A percentile compares a stretch with the other conserved stretches of the same genome.
Conservation (phyloP, 2,113 vertebrate genomes). For the Pteruthius melanotis region DNA sequence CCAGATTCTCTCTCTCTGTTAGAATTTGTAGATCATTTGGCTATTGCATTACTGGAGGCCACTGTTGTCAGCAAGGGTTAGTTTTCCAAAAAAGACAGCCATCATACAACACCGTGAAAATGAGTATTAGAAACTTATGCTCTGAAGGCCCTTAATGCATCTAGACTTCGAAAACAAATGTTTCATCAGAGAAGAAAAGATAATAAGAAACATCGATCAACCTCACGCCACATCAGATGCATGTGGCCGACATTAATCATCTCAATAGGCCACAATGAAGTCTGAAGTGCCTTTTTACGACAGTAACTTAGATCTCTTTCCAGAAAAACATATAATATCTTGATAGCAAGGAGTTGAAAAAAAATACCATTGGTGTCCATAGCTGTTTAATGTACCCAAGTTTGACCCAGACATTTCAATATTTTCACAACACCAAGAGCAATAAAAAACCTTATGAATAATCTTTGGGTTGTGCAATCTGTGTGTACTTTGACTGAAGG, state of each 20-base stretch:
- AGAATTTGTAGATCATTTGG: constrained; percentile 4
- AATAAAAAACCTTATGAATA: neutral
- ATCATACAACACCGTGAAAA: neutral
- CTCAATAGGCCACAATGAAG: constrained; percentile 32
- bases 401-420: constrained; percentile 50
- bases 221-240: neutral
- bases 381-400: constrained; percentile 16
- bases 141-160: constrained; percentile 9
- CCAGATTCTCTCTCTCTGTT: neutral
- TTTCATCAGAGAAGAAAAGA: constrained; percentile 37
- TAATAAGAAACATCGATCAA: constrained; percentile 23
- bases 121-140: constrained; percentile 9
- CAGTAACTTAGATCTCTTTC: neutral
- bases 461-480: neutral
- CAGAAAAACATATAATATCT: constrained; percentile 1
- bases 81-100: constrained; percentile 1
- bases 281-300: constrained; percentile 21
- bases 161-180: neutral
- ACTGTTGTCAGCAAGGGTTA: neutral
- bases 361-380: neutral
- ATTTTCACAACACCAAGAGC: constrained; percentile 47
- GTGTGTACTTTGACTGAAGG: neutral
- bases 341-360: constrained; percentile 1
- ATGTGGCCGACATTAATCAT: constrained; percentile 5
- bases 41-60: neutral